Percentiles rank a stretch among this genome's conserved stretches.
These are phyloP conservation scores for Centropus unirufus DNA, from an alignment of 2,113 vertebrate species.

Conservation along the genomic window DNA sequence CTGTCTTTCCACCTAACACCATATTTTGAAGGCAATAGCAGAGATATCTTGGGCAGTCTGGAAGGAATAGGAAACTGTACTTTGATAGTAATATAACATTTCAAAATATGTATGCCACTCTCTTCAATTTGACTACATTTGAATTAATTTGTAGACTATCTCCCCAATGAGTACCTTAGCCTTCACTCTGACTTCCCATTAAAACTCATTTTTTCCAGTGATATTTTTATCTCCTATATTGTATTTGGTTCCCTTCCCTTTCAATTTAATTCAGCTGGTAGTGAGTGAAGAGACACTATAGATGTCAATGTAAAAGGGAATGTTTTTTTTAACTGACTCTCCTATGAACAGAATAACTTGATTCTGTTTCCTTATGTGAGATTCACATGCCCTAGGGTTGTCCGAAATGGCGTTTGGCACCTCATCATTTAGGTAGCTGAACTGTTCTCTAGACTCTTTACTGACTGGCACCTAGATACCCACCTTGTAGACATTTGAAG, in stretches of 20 bases:
- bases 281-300: not conserved
- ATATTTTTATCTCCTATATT: slow-evolving; percentile 20
- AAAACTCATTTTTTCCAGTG: slow-evolving; percentile 12
- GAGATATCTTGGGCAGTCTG: not conserved
- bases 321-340: not conserved
- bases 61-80: not conserved
- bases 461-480: not conserved
- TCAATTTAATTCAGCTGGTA: not conserved
- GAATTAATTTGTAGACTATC: slow-evolving; percentile 25
- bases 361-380: not conserved
- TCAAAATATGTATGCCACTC: slow-evolving; percentile 1
- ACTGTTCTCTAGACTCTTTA: not conserved
- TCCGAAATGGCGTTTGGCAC: not conserved
- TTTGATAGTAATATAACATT: slow-evolving; percentile 14
- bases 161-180: not conserved
- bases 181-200: slow-evolving; percentile 13
- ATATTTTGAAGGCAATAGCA: not conserved
- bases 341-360: not conserved
- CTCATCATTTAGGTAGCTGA: not conserved
- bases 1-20: not conserved
- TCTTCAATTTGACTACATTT: slow-evolving; percentile 39
- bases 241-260: not conserved
- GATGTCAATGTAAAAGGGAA: not conserved
- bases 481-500: not conserved
- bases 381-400: not conserved